Conservation (phyloP, 2,888 invertebrate species). For the Hydroisotoma schaefferi region DNA sequence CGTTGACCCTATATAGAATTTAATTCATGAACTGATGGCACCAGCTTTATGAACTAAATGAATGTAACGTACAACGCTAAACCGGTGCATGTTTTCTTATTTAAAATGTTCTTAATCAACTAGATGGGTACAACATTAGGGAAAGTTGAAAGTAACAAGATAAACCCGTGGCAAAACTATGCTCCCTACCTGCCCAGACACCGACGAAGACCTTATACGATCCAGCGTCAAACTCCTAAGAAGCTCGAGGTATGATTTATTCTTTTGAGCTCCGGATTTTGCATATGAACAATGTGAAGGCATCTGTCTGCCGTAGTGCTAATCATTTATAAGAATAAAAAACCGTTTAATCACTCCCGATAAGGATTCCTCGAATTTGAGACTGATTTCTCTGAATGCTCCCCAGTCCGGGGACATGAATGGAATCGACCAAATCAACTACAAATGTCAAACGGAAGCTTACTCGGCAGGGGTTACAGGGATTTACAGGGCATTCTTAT, state of each 20-base stretch:
- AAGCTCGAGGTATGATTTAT: no score
- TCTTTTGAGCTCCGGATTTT: no score
- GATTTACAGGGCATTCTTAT: conserved; percentile 26
- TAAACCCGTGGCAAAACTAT: not conserved
- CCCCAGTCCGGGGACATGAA: conserved; percentile 32
- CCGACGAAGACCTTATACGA: not conserved
- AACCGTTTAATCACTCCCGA: no score
- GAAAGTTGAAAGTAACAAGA: conserved; percentile 2
- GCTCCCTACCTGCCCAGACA: not conserved
- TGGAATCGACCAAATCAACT: conserved; percentile 28
- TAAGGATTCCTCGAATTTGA: conserved; percentile 10
- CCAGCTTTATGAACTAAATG: no score
- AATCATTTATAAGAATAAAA: no score
- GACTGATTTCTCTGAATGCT: conserved; percentile 23
- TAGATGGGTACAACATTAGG: not conserved
- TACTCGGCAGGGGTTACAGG: conserved; percentile 19
- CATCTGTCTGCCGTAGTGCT: no score
- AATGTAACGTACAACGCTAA: no score
- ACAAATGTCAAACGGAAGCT: conserved; percentile 31
- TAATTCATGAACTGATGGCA: no score
- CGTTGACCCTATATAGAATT: no score
- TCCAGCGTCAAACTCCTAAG: not conserved
- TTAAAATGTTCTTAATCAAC: not conserved
- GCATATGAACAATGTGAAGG: no score
- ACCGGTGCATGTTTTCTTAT: no score